Evolutionary conservation across 2,797 vertebrate species (phyloP).

Genomic region (Cephalopachus bancanus): DNA sequence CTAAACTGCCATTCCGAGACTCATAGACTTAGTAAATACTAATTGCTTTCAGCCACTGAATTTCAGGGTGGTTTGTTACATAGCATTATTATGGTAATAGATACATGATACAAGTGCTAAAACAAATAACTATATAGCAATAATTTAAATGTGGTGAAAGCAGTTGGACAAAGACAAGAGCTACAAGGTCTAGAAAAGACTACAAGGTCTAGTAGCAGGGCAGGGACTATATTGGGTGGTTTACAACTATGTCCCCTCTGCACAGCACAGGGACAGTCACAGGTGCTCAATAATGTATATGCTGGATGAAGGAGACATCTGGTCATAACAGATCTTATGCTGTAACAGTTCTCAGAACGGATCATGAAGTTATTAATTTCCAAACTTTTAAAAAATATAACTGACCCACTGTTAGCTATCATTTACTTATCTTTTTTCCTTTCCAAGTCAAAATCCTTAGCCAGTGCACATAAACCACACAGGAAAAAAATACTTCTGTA

Average conservation of each 20-base stretch:
- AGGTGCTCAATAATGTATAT: neutral
- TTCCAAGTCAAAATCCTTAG: constrained; percentile 43
- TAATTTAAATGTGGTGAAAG: neutral
- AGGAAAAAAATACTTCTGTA: constrained; percentile 42
- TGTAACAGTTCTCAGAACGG: neutral
- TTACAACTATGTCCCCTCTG: neutral
- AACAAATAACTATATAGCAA: neutral
- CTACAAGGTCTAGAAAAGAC: neutral
- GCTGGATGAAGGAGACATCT: constrained; percentile 18
- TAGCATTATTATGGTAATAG: neutral
- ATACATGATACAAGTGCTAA: neutral
- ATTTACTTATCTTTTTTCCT: constrained; percentile 48
- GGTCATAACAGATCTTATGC: neutral
- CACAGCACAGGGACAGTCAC: neutral
- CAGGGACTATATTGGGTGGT: neutral
- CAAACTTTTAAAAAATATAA: constrained; percentile 54
- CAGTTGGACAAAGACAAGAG: neutral
- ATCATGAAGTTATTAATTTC: constrained; percentile 39
- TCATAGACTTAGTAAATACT: neutral
- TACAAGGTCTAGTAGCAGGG: neutral
- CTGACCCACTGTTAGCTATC: neutral
- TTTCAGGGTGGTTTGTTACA: neutral
- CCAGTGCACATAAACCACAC: constrained; percentile 45
- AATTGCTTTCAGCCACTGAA: neutral
- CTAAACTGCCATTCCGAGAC: neutral